A percentile compares a stretch with the other conserved stretches of the same genome.
These are phyloP conservation scores for Drosophila repletoides DNA, from an alignment of 1,140 invertebrate genomes.

Conservation along the genomic window DNA sequence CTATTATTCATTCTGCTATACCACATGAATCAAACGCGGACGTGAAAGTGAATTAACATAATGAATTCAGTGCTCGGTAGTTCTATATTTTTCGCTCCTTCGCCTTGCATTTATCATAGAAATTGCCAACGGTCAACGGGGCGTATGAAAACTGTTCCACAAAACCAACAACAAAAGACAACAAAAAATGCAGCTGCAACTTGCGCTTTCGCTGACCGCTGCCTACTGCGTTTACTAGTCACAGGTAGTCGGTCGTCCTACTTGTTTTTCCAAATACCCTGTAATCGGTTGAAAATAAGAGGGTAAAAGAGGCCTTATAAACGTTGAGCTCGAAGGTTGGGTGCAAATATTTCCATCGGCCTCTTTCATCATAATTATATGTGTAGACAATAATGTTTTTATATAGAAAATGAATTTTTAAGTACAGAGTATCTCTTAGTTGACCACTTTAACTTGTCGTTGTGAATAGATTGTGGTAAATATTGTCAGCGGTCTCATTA, in stretches of 20 bases:
- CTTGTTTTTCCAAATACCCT: background rate
- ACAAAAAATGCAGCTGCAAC: constrained; percentile 20
- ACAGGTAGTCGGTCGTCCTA: constrained; percentile 48
- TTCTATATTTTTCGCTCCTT: background rate
- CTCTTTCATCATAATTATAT: too few relatives aligned
- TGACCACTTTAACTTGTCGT: too few relatives aligned
- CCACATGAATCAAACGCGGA: background rate
- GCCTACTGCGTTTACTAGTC: constrained; percentile 32
- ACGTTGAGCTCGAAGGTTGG: too few relatives aligned
- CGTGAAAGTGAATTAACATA: constrained; percentile 66
- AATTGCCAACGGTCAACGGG: constrained; percentile 20
- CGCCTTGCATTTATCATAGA: constrained; percentile 28
- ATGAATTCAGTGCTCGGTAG: constrained; percentile 52
- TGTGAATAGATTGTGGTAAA: too few relatives aligned
- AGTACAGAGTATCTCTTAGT: too few relatives aligned
- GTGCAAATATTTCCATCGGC: too few relatives aligned
- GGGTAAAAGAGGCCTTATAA: too few relatives aligned
- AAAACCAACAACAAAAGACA: background rate
- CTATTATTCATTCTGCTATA: too few relatives aligned
- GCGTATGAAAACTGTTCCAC: constrained; percentile 11
- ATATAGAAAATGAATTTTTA: too few relatives aligned
- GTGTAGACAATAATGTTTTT: too few relatives aligned
- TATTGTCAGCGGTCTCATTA: too few relatives aligned
- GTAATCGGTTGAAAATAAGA: constrained; percentile 7
- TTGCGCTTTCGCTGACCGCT: constrained; percentile 44